Percentiles rank a stretch among this genome's conserved stretches.
phyloP scores from a whole-genome alignment of 2,888 invertebrate species.

The Pterobdella sp. region DNA sequence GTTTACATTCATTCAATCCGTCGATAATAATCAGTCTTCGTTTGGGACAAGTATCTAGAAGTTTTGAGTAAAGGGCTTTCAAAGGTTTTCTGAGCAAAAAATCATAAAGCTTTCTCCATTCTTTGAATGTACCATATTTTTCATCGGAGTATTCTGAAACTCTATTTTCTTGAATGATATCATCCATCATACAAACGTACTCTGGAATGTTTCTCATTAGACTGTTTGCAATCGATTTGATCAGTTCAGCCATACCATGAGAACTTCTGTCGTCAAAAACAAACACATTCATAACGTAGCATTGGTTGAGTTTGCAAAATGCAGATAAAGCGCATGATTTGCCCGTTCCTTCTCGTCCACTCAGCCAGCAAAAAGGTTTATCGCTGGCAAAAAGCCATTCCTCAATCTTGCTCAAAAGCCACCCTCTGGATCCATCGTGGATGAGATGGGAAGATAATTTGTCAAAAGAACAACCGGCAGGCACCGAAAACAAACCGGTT shows the following conservation, averaged over 20 bases:
- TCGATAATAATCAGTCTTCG: conserved; percentile 16
- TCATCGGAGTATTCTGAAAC: neutral
- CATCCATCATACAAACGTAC: conserved; percentile 28
- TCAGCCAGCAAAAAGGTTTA: conserved; percentile 21
- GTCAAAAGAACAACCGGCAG: conserved; percentile 13
- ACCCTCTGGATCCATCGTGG: conserved; percentile 20
- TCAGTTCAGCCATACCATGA: conserved; percentile 24
- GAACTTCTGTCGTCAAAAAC: conserved; percentile 15
- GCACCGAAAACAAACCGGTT: conserved; percentile 22
- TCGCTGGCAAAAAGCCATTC: conserved; percentile 19
- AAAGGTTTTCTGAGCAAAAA: conserved; percentile 22
- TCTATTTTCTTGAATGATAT: conserved; percentile 22
- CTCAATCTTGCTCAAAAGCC: conserved; percentile 23
- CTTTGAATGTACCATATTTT: neutral
- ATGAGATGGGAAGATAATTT: conserved; percentile 18
- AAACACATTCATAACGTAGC: conserved; percentile 24
- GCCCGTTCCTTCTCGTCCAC: conserved; percentile 20
- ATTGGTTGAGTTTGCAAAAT: conserved; percentile 24
- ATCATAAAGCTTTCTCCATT: conserved; percentile 16
- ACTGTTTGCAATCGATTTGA: conserved; percentile 25
- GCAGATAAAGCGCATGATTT: conserved; percentile 14
- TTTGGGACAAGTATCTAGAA: neutral
- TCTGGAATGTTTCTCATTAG: conserved; percentile 23
- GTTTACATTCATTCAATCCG: conserved; percentile 19
- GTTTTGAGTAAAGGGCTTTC: conserved; percentile 15